Conservation (phyloP, 2,797 vertebrate species). For the Chaetodon trifasciatus region DNA sequence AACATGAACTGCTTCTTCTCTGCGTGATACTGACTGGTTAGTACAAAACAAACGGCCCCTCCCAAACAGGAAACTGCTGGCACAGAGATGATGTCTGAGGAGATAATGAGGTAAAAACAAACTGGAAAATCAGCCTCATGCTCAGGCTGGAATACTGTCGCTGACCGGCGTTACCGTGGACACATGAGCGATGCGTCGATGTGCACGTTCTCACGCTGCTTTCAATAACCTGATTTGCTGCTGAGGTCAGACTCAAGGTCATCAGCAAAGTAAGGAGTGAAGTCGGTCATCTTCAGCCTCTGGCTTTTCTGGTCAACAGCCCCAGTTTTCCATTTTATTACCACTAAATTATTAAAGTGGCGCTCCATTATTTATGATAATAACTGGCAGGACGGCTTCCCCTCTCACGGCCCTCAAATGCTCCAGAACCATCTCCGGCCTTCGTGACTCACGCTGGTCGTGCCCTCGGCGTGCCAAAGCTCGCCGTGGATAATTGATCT, state of each 20-base stretch:
- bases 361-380: background rate
- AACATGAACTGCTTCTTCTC: background rate
- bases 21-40: background rate
- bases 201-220: background rate
- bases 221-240: background rate
- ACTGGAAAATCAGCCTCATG: background rate
- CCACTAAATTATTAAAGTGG: constrained; percentile 22
- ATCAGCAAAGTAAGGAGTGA: background rate
- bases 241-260: constrained; percentile 37
- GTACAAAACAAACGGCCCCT: background rate
- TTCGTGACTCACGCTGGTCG: constrained; percentile 48
- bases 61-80: too few species aligned
- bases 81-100: background rate
- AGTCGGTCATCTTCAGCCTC: background rate
- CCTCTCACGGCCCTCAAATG: constrained; percentile 22
- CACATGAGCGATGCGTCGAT: too few species aligned
- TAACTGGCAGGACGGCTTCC: background rate
- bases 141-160: background rate
- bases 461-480: constrained; percentile 56
- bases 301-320: background rate
- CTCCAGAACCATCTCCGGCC: constrained; percentile 41
- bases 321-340: constrained; percentile 10
- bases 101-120: background rate
- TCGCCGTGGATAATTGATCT: constrained; percentile 76
- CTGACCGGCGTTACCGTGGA: background rate